Evolutionary conservation across 2,888 invertebrate genomes (phyloP).

Genomic region (Dromius quadrimaculatus): DNA sequence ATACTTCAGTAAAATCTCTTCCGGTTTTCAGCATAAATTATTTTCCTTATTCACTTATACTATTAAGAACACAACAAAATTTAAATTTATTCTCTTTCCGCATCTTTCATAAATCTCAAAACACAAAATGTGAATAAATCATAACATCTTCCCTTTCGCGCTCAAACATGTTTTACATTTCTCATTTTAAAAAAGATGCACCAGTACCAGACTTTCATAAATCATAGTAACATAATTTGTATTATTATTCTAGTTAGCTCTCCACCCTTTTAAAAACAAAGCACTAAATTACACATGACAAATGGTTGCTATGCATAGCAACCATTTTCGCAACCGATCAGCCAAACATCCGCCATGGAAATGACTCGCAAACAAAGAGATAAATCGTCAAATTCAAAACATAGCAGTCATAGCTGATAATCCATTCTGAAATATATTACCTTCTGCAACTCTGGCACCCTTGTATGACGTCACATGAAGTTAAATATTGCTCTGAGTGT

Average conservation of each 20-base stretch:
- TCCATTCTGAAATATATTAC: conserved; percentile 24
- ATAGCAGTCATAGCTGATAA: conserved; percentile 29
- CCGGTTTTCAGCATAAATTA: no score
- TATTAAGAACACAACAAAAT: no score
- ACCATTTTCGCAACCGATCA: conserved; percentile 25
- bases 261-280: conserved; percentile 2
- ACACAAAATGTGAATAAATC: not conserved
- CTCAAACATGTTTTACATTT: not conserved
- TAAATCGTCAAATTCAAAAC: conserved; percentile 31
- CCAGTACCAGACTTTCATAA: not conserved
- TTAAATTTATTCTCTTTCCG: no score
- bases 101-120: not conserved
- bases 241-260: not conserved
- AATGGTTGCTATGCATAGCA: conserved; percentile 14
- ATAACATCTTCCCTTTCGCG: not conserved
- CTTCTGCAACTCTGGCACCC: not conserved
- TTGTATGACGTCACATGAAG: not conserved
- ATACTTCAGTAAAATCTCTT: no score
- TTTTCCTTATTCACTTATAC: no score
- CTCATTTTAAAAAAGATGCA: not conserved
- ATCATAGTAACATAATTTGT: conserved; percentile 4
- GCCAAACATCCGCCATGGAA: conserved; percentile 20
- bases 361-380: conserved; percentile 29
- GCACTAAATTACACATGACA: conserved; percentile 20
- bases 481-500: conserved; percentile 22